Evolutionary conservation across 2,888 invertebrate genomes (phyloP).

Genomic region (Lypha dubia): DNA sequence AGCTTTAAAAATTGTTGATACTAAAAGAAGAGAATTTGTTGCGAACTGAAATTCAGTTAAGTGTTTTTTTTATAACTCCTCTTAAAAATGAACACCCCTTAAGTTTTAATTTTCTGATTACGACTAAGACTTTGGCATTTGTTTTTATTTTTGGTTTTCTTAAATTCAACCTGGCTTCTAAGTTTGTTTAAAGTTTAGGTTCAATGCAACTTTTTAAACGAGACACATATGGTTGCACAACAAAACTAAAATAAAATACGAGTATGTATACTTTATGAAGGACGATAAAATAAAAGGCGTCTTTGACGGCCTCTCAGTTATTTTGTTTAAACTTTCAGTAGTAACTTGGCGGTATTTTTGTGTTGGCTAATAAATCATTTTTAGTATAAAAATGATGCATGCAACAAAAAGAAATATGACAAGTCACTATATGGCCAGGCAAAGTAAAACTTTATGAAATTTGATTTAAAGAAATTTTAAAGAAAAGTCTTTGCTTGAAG

Average conservation of each 20-base stretch:
- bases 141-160: neutral
- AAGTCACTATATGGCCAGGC: neutral
- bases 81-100: slow-evolving; percentile 13
- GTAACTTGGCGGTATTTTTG: slow-evolving; percentile 36
- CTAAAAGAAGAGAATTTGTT: neutral
- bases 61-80: neutral
- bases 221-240: neutral
- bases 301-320: slow-evolving; percentile 48
- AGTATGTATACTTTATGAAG: neutral
- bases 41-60: neutral
- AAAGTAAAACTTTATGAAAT: neutral
- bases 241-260: neutral
- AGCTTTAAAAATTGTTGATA: neutral
- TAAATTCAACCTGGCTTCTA: slow-evolving; percentile 34
- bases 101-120: neutral
- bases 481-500: neutral
- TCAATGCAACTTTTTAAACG: slow-evolving; percentile 41
- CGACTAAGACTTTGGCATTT: slow-evolving; percentile 1
- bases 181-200: slow-evolving; percentile 40
- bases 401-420: neutral
- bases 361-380: slow-evolving; percentile 55
- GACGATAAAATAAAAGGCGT: slow-evolving; percentile 31
- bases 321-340: slow-evolving; percentile 37
- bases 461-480: neutral
- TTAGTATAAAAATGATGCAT: slow-evolving; percentile 1